Evolutionary conservation across 2,888 invertebrate genomes (phyloP), one percentile per base, ranked within the genome.

Genomic region (Liposcelis brunnea): DNA sequence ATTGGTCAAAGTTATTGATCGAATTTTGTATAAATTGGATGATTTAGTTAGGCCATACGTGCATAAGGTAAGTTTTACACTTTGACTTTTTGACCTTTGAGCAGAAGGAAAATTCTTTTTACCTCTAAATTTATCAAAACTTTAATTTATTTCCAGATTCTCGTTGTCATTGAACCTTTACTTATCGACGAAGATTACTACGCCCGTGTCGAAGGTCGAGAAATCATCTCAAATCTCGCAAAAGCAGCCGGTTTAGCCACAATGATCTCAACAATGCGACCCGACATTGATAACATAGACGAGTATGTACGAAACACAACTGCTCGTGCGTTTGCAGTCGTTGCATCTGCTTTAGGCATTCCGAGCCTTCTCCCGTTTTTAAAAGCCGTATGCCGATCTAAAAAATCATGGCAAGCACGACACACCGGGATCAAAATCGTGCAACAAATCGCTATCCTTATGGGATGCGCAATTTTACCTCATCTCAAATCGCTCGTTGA

Each of bases 251-350:
- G 98, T 47, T 68, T 98, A 46, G 98, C 98, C 2, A 99, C 98
- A 11, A 99, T 98, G 98, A 99, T 98, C 58, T 97, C 97, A 3
- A 98, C 98, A 0, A 98, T 98, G 98, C 74, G 98, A 61, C 98
- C 98, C 0, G 98, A 98, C 68, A 99, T 99, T 56, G 98, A 98
- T 66, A 98, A 98, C 61, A 95, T 95, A 56, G 97, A 97, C 64
- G 95, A 97, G 66, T 98, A 99, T 59, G 98, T 99, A 33, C 76
- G 98, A 60, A 99, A 99, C 64, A 99, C 98, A 0, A 99, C 98
- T 0, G 98, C 98, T 4, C 75, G 98, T 57, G 98, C 98, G 1
- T 99, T 99, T 64, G 98, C 98, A n/a, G 98, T 99, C 1, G 98
- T 98, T 1, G 98, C 98, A 2, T 98, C 97, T 2, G 97, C 98